A percentile compares a stretch with the other conserved stretches of the same genome.
These are phyloP conservation scores for Pachyseris speciosa DNA, from an alignment of 64 coral and sea anemone species.

Conservation along the genomic window DNA sequence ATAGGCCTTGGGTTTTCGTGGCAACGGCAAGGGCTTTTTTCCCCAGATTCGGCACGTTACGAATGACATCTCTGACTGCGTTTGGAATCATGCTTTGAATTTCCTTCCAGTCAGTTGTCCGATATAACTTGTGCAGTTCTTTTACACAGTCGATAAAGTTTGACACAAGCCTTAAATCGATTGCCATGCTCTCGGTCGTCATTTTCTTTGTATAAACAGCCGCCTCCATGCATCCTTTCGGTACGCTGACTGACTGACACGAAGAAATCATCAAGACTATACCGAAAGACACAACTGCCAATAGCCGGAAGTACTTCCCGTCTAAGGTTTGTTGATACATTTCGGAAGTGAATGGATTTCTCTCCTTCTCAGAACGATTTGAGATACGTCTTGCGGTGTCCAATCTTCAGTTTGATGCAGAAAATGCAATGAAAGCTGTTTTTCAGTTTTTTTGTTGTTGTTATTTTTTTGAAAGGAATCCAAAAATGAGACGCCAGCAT, in stretches of 20 bases:
- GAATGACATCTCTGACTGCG: neutral
- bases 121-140: neutral
- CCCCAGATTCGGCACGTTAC: neutral
- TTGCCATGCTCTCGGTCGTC: neutral
- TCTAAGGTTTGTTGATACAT: neutral
- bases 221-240: neutral
- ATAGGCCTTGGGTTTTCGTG: neutral
- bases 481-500: too few relatives aligned
- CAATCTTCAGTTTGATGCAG: too few relatives aligned
- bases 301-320: neutral
- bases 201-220: neutral
- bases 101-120: neutral
- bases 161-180: neutral
- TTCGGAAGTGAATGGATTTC: neutral
- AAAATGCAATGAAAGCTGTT: too few relatives aligned
- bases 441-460: too few relatives aligned
- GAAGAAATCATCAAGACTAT: neutral
- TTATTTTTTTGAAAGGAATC: too few relatives aligned
- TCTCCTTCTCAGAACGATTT: neutral
- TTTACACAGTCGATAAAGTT: slow-evolving; percentile 1
- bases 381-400: neutral
- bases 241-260: neutral
- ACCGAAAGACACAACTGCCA: neutral
- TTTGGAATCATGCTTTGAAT: neutral
- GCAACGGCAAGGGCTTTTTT: neutral